phyloP scores from a whole-genome alignment of 2,797 vertebrate species.

The Acanthiza pusilla region DNA sequence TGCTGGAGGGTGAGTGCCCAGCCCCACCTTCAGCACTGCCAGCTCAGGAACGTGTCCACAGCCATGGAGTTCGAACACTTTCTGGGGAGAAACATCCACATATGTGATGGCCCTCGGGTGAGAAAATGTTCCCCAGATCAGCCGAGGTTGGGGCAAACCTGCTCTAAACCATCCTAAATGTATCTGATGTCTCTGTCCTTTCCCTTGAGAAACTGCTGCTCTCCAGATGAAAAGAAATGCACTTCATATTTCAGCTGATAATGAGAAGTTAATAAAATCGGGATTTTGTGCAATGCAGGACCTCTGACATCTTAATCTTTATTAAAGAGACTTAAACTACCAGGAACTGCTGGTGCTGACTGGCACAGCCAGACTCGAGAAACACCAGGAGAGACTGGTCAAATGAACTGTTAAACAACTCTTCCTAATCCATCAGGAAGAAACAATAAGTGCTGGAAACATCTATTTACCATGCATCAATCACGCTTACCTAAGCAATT shows the following conservation, averaged over 20 bases:
- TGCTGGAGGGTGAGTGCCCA: not conserved
- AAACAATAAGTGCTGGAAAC: slow-evolving; percentile 83
- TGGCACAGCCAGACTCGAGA: slow-evolving; percentile 80
- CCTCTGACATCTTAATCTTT: slow-evolving; percentile 98
- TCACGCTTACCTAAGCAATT: slow-evolving; percentile 79
- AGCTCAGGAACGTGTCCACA: accelerated
- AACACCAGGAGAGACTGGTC: slow-evolving; percentile 75
- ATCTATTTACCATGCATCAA: slow-evolving; percentile 83
- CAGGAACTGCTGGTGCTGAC: slow-evolving; percentile 81
- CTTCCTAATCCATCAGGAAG: slow-evolving; percentile 76
- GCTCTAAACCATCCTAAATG: not conserved
- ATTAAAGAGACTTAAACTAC: slow-evolving; percentile 94
- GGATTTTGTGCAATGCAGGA: slow-evolving; percentile 82
- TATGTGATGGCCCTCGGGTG: not conserved
- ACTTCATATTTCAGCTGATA: slow-evolving; percentile 71
- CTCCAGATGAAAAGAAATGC: slow-evolving; percentile 60
- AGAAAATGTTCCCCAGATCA: not conserved
- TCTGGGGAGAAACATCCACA: accelerated
- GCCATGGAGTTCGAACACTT: accelerated
- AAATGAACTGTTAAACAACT: slow-evolving; percentile 89
- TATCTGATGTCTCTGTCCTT: not conserved
- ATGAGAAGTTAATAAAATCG: slow-evolving; percentile 86
- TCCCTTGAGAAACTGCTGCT: slow-evolving; percentile 16
- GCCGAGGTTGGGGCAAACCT: not conserved
- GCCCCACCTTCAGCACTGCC: accelerated